Percentiles rank a stretch among this genome's conserved stretches.
phyloP scores from a whole-genome alignment of 2,888 invertebrate genomes.

The Scaptomyza parva region DNA sequence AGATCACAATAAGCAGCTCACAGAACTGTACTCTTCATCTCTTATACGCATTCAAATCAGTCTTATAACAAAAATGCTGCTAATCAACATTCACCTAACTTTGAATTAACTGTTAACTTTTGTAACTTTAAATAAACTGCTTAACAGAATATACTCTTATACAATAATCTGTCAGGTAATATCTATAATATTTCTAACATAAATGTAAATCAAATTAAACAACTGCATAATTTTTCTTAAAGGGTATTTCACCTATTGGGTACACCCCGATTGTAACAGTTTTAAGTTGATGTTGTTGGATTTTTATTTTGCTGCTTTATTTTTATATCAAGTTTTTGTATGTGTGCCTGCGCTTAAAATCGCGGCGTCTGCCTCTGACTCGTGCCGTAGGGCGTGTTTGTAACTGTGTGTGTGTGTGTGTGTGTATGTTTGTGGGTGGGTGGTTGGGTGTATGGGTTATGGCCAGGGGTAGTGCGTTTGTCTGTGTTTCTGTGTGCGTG shows the following conservation, averaged over 20 bases:
- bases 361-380: constrained; percentile 65
- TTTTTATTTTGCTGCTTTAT: constrained; percentile 53
- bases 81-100: too few species aligned
- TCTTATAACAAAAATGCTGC: not conserved
- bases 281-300: constrained; percentile 29
- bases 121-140: too few species aligned
- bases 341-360: constrained; percentile 72
- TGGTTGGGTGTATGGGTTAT: constrained; percentile 7
- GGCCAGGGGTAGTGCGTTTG: constrained; percentile 9
- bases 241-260: constrained; percentile 34
- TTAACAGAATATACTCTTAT: not conserved
- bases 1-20: too few species aligned
- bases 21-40: not conserved
- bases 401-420: constrained; percentile 12
- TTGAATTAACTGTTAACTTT: too few species aligned
- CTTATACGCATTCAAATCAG: not conserved
- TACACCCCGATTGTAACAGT: constrained; percentile 24
- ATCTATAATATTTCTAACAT: not conserved
- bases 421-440: constrained; percentile 18
- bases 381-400: constrained; percentile 29
- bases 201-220: too few species aligned
- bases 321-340: constrained; percentile 65
- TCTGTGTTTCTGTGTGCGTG: too few species aligned
- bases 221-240: not conserved
- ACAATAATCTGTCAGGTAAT: not conserved